Evolutionary conservation across 2,888 invertebrate genomes (phyloP).

Genomic region (Carpatolechia fugitivella): DNA sequence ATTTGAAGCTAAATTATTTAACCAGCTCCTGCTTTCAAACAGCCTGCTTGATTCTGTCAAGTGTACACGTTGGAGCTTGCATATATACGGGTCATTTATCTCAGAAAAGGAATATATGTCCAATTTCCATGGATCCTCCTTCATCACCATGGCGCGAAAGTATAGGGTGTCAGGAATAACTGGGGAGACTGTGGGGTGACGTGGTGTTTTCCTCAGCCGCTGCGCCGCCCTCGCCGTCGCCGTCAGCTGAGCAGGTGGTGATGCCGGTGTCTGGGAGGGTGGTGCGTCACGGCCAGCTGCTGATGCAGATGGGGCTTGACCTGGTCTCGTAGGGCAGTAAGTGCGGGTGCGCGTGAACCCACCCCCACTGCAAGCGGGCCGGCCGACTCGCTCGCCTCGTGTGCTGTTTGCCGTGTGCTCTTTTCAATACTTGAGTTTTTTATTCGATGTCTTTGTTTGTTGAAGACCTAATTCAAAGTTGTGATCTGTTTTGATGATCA

Average conservation of each 20-base stretch:
- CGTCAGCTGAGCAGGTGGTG: conserved; percentile 55
- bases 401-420: conserved; percentile 35
- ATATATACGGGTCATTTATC: background rate
- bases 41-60: conserved; percentile 4
- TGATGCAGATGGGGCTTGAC: conserved; percentile 48
- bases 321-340: conserved; percentile 58
- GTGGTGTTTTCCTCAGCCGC: background rate
- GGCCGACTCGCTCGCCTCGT: conserved; percentile 24
- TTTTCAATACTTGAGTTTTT: conserved; percentile 20
- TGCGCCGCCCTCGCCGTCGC: conserved; percentile 36
- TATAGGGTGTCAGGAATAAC: background rate
- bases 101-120: background rate
- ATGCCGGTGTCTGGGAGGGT: conserved; percentile 70
- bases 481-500: too few species aligned
- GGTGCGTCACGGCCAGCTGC: conserved; percentile 51
- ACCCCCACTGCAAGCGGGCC: conserved; percentile 19
- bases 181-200: background rate
- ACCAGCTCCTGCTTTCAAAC: background rate
- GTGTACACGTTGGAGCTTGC: background rate
- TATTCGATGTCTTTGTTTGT: conserved; percentile 23
- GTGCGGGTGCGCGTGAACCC: conserved; percentile 44
- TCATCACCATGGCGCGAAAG: background rate
- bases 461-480: conserved; percentile 16
- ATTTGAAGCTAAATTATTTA: conserved; percentile 4
- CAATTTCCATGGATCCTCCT: background rate